Percentiles rank a stretch among this genome's conserved stretches.
Conservation (phyloP, 2,113 vertebrate genomes). For the Promerops cafer region DNA sequence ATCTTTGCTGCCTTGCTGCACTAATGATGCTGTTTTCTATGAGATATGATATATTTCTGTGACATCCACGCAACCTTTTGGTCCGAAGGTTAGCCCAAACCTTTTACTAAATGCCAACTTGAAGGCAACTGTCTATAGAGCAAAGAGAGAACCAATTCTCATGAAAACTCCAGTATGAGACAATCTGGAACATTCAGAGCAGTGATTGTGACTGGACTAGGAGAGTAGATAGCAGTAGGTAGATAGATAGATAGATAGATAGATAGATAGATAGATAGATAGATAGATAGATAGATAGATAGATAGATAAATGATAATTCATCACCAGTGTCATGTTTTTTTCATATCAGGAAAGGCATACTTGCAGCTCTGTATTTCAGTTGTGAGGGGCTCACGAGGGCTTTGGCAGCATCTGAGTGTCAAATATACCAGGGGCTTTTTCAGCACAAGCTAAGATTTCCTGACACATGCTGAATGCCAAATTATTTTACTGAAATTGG, state of each 20-base stretch:
- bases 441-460: neutral
- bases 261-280: neutral
- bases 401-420: neutral
- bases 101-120: neutral
- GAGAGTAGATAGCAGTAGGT: neutral
- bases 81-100: neutral
- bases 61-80: neutral
- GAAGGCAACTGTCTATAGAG: fast-evolving
- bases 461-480: fast-evolving
- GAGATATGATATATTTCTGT: neutral
- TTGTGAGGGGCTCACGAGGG: neutral
- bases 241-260: neutral
- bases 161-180: neutral
- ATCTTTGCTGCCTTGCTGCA: neutral
- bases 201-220: neutral
- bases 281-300: neutral
- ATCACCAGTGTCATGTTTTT: neutral
- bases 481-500: neutral
- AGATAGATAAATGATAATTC: neutral
- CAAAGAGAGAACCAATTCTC: neutral
- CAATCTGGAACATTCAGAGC: neutral
- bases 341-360: neutral
- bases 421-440: neutral
- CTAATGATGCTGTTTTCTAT: neutral
- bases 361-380: neutral